Evolutionary conservation across 2,797 vertebrate genomes (phyloP).

Genomic region (Petrocephalus schoutedeni): DNA sequence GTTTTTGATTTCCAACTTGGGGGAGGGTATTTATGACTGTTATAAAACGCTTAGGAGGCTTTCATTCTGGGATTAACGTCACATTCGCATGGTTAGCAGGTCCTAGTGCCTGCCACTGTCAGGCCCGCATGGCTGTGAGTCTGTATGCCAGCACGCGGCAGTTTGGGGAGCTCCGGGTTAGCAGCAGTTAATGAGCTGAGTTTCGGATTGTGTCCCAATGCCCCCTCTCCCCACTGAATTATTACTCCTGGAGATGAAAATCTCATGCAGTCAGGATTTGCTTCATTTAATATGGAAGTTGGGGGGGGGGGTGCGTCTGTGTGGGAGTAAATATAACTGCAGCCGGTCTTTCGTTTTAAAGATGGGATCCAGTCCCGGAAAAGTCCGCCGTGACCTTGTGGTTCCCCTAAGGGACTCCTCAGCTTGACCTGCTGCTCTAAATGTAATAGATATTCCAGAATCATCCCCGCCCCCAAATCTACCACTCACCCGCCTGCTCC

Average conservation of each 20-base stretch:
- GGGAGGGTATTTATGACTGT: not conserved
- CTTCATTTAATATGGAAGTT: not conserved
- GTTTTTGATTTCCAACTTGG: conserved; percentile 1
- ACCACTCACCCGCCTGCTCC: not conserved
- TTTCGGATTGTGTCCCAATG: not conserved
- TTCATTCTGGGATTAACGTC: not conserved
- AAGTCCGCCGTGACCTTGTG: too few relatives aligned
- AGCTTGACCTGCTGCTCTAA: not conserved
- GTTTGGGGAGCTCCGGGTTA: not conserved
- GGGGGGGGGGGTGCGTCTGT: not conserved
- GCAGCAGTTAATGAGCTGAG: not conserved
- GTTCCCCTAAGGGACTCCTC: not conserved
- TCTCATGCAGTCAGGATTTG: not conserved
- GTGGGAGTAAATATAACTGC: not conserved
- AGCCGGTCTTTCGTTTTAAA: not conserved
- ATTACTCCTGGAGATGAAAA: not conserved
- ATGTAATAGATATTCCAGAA: not conserved
- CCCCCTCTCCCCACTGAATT: not conserved
- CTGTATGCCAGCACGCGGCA: not conserved
- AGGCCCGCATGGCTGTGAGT: not conserved
- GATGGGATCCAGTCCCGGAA: not conserved
- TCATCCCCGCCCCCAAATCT: not conserved
- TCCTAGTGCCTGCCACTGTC: not conserved
- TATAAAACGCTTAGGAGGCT: conserved; percentile 4
- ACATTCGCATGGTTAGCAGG: not conserved